Base-by-base conservation (phyloP, 1,140 invertebrate species). In the Panagrolaimus sp. region DNA sequence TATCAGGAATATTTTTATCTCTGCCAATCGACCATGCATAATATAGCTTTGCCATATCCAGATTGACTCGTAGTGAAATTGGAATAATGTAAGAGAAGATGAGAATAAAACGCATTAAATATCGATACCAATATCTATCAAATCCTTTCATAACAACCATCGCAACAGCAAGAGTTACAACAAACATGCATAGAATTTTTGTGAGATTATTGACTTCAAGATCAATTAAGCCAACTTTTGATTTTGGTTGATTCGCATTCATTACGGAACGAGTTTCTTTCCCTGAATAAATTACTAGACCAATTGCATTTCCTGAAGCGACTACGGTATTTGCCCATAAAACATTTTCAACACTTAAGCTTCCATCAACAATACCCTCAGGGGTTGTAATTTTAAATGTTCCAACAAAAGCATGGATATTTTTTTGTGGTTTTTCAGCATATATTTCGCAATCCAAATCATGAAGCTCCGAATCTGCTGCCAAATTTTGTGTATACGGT, bases 71-170 rank as follows among this genome's bases (percentile, higher is more conserved):
- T 76, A 98, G 88, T 89, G 90, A 92, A 72, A 99, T 95, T 14
- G 96, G 96, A 83, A 99, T 98, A 69, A 99, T 98, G 84, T 98
- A 98, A 0, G 95, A 98, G 85, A 98, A 98, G 0, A 99, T 87
- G 9, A 98, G 86, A 65, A 98, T 89, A 83, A 98, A 99, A 78
- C 96, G 87, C 84, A 98, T 96, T 86, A 96, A 88, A 83, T 98
- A 98, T 72, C 90, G 85, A 83, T 93, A 96, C 96, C 96, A 99
- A 25, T 73, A 64, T 14, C 57, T 57, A 63, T 79, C 74, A 11
- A 71, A 27, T 14, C 78, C 79, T 63, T 83, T 72, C 77, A 75
- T 76, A n/a, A 74, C 67, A 87, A 98, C 96, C 90, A 98, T 93
- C 5, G 97, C 89, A 57, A 96, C 85, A 0, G 93, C 90, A 0